These are phyloP conservation scores for Eudemis profundana DNA, from an alignment of 2,888 invertebrate genomes.

Conservation along the genomic window DNA sequence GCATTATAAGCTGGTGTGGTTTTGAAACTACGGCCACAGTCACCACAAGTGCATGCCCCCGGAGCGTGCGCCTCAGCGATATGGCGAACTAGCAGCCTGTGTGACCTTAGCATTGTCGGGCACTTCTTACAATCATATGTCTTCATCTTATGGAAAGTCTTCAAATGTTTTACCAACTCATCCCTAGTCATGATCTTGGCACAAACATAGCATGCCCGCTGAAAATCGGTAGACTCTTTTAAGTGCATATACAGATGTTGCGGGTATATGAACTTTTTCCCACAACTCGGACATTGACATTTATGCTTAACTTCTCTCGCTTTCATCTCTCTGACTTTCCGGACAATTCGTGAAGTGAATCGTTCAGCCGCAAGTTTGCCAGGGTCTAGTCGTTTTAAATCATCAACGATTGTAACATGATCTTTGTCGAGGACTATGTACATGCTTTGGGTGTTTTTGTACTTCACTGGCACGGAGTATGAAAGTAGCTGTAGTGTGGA, in stretches of 20 bases:
- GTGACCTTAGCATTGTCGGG: constrained; percentile 60
- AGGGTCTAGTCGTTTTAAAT: constrained; percentile 35
- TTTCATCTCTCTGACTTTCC: constrained; percentile 4
- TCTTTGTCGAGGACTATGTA: constrained; percentile 58
- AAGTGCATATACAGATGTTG: constrained; percentile 67
- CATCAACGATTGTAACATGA: constrained; percentile 56
- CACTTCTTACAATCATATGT: constrained; percentile 69
- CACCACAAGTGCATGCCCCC: constrained; percentile 66
- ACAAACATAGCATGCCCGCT: constrained; percentile 71
- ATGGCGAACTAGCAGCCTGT: constrained; percentile 57
- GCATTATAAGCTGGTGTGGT: constrained; percentile 63
- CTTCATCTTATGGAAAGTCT: constrained; percentile 54
- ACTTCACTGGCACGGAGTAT: constrained; percentile 52
- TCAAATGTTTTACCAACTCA: constrained; percentile 63
- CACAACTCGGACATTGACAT: constrained; percentile 68
- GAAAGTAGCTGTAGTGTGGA: constrained; percentile 58
- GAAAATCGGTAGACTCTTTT: constrained; percentile 66
- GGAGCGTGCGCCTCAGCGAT: constrained; percentile 58
- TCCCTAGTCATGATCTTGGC: constrained; percentile 66
- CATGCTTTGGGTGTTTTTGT: constrained; percentile 48
- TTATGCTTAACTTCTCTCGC: constrained; percentile 23
- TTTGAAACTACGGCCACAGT: constrained; percentile 70
- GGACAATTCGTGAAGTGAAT: constrained; percentile 14
- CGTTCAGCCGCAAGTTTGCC: constrained; percentile 40
- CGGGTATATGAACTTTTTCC: constrained; percentile 63